Conservation (phyloP, 2,888 invertebrate species). For the Catocala nupta region DNA sequence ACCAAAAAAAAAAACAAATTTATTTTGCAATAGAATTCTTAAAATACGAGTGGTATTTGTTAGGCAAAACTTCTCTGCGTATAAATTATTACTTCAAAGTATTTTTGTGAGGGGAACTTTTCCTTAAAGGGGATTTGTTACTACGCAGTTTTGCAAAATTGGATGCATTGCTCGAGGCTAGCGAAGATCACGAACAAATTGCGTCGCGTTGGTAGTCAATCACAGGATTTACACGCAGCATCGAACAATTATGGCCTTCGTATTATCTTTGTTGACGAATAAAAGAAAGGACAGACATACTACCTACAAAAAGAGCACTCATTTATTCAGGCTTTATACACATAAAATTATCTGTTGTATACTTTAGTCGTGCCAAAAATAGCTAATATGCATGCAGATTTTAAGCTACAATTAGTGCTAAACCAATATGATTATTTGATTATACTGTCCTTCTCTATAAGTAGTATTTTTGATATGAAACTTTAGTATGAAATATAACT, state of each 20-base stretch:
- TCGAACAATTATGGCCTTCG: neutral
- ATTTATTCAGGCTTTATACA: too few relatives aligned
- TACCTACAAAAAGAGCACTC: too few relatives aligned
- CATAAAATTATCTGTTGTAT: too few relatives aligned
- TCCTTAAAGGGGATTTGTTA: slow-evolving; percentile 12
- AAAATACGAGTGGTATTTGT: slow-evolving; percentile 2
- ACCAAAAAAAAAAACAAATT: slow-evolving; percentile 1
- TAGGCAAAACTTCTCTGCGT: slow-evolving; percentile 1
- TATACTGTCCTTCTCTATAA: too few relatives aligned
- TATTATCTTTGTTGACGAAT: too few relatives aligned
- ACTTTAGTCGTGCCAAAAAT: too few relatives aligned
- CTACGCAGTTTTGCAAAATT: slow-evolving; percentile 10
- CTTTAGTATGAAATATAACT: too few relatives aligned
- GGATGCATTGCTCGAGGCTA: slow-evolving; percentile 10
- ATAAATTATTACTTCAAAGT: slow-evolving; percentile 9
- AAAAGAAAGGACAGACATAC: too few relatives aligned
- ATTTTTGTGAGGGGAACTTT: slow-evolving; percentile 12
- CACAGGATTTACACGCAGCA: neutral
- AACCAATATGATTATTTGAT: too few relatives aligned
- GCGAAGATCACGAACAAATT: slow-evolving; percentile 5
- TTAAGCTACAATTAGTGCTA: too few relatives aligned
- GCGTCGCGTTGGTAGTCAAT: neutral
- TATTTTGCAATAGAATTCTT: slow-evolving; percentile 9
- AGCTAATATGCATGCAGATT: too few relatives aligned
- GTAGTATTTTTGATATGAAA: too few relatives aligned